These are phyloP conservation scores for Tenualosa thibaudeaui DNA, from an alignment of 2,797 vertebrate genomes.

Conservation along the genomic window DNA sequence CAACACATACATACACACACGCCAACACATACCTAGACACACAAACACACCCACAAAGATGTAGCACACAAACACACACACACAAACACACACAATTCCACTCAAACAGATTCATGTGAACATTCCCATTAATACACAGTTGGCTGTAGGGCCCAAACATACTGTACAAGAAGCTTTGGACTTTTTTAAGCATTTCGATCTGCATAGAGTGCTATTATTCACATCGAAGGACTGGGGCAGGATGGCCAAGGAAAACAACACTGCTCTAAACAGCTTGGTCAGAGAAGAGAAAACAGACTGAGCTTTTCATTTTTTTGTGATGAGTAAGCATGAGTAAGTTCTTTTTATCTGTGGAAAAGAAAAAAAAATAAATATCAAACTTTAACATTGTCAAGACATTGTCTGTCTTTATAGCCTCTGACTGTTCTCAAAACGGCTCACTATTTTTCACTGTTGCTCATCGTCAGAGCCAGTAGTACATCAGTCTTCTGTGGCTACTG, in stretches of 20 bases:
- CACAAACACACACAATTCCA: background rate
- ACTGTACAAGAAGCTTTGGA: constrained; percentile 62
- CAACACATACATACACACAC: constrained; percentile 40
- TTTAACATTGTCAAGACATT: constrained; percentile 74
- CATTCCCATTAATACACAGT: background rate
- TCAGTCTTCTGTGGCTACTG: background rate
- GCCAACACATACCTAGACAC: constrained; percentile 20
- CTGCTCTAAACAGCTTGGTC: constrained; percentile 51
- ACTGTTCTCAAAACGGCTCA: constrained; percentile 48
- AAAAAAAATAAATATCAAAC: constrained; percentile 80
- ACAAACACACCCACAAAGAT: constrained; percentile 3
- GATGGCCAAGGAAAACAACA: constrained; percentile 48
- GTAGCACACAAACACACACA: constrained; percentile 24
- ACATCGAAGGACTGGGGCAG: constrained; percentile 56
- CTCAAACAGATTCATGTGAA: constrained; percentile 33
- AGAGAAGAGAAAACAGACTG: constrained; percentile 61
- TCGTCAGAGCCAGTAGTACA: background rate
- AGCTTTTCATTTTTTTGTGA: constrained; percentile 70
- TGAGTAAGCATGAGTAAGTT: constrained; percentile 80
- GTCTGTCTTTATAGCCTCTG: constrained; percentile 60
- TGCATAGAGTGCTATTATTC: constrained; percentile 79
- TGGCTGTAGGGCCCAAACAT: constrained; percentile 37
- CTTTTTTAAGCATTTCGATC: constrained; percentile 71
- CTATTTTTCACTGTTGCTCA: background rate
- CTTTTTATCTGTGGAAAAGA: constrained; percentile 80